Percentiles rank a stretch among this genome's conserved stretches.
Conservation (phyloP, 2,113 vertebrate genomes). For the Sinocyclocheilus anshuiensis region DNA sequence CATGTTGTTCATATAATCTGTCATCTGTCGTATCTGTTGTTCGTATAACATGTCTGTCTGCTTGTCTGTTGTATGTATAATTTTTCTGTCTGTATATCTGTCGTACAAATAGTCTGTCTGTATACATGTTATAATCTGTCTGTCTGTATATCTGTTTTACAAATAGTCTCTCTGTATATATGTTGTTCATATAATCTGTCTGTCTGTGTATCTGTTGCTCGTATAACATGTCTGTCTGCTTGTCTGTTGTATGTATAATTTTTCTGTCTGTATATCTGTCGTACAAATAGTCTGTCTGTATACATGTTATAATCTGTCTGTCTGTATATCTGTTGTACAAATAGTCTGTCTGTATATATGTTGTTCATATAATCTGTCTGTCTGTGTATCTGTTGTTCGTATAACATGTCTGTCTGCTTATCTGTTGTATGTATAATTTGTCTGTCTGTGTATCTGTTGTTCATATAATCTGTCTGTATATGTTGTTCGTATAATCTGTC, state of each 20-base stretch:
- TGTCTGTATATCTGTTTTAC: not conserved
- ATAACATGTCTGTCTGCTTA: not conserved
- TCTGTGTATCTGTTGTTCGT: not conserved
- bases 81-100: not conserved
- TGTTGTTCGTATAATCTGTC: no score
- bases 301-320: not conserved
- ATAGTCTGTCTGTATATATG: not conserved
- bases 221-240: no score
- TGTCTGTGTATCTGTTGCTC: not conserved
- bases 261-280: not conserved
- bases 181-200: not conserved
- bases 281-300: not conserved
- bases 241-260: not conserved
- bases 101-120: no score
- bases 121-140: not conserved
- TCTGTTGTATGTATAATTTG: not conserved
- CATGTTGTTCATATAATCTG: not conserved
- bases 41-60: no score
- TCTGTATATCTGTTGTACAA: not conserved
- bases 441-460: not conserved
- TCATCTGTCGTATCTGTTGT: not conserved
- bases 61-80: not conserved
- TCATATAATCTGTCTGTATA: not conserved
- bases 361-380: not conserved
- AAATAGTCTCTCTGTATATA: not conserved